Percentiles rank a stretch among this genome's conserved stretches.
These are phyloP conservation scores for Panthera tigris DNA, from an alignment of 2,113 vertebrate genomes.

Conservation along the genomic window DNA sequence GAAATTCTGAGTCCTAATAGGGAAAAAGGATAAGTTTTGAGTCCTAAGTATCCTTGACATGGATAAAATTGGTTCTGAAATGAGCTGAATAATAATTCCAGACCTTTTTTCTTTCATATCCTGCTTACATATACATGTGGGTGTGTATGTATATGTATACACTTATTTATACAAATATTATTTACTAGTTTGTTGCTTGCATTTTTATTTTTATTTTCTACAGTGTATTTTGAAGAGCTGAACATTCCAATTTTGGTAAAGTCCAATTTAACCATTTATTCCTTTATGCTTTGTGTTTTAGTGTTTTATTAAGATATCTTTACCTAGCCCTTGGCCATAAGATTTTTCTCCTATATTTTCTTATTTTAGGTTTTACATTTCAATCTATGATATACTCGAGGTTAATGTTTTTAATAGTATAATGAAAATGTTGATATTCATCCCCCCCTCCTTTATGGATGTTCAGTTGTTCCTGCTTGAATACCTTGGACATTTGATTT, in stretches of 20 bases:
- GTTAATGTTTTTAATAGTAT: background rate
- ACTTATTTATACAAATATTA: background rate
- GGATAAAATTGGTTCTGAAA: background rate
- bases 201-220: background rate
- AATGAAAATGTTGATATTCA: background rate
- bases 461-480: background rate
- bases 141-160: background rate
- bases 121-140: background rate
- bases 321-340: background rate
- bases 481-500: background rate
- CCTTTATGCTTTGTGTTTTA: background rate
- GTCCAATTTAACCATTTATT: background rate
- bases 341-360: background rate
- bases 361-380: constrained; percentile 14
- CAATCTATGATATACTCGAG: background rate
- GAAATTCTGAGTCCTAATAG: background rate
- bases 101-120: background rate
- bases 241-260: background rate
- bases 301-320: background rate
- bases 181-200: background rate
- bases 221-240: background rate
- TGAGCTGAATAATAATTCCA: background rate
- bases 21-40: background rate
- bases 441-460: background rate
- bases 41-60: background rate